Evolutionary conservation across 1,140 invertebrate genomes (phyloP), one percentile per base, ranked within the genome.

Genomic region (Magallana gigas): DNA sequence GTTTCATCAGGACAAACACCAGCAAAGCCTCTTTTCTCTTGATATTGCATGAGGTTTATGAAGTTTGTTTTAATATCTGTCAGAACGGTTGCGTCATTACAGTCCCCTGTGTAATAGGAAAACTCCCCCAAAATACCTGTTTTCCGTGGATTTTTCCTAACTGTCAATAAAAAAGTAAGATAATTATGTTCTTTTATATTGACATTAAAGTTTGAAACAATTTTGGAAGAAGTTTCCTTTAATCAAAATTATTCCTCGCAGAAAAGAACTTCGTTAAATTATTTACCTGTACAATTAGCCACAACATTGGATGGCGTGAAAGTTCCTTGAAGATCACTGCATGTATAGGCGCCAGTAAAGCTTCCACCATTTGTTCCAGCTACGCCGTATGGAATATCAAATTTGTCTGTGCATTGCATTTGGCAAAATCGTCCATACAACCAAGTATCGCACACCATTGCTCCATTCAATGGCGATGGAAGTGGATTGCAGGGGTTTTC

Each of bases 311-410:
- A 68, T 64, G 87, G 87, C 36, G 29, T 86, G 83, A 58, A 88
- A 23, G 57, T 88, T 18, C 87, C 87, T 58, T n/a, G 29, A 60
- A 8, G 48, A 1, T 83, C 84, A 11, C 84, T 85, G 23, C 87
- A 88, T 8, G 87, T 85, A 83, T 85, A 88, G 18, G 83, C 48
- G 14, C 87, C 87, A 3, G 80, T 86, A 58, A 88, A 88, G 9
- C 60, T 82, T 8, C 12, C 59, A 57, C 18, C 59, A n/a, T 71
- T 62, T 36, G 71, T 84, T 36, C 64, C 57, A 16, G 48, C 87
- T 29, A 57, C 57, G 6, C 36, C 85, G 16, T 68, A 59, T 9
- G 87, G 87, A 48, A 88, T 86, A 36, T 88, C 87, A 56, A 59
- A 85, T 71, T 86, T 57, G 11, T 71, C 81, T 16, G 83, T 83